Conservation (phyloP, 2,888 invertebrate genomes). For the Netelia virgata region DNA sequence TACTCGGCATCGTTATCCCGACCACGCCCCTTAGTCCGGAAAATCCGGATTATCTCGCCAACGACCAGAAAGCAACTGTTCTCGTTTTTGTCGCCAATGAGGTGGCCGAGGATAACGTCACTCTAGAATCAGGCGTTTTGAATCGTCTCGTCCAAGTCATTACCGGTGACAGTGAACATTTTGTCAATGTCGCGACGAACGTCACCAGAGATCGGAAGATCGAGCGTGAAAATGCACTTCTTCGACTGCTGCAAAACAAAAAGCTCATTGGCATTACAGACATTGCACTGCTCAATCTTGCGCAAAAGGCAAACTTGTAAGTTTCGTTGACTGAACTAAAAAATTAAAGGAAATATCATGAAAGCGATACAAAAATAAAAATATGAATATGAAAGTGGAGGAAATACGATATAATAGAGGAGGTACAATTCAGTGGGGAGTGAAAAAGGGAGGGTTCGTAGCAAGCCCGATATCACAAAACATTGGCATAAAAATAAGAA, state of each 20-base stretch:
- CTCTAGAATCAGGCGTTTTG: slow-evolving; percentile 77
- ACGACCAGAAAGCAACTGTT: slow-evolving; percentile 80
- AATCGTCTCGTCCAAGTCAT: slow-evolving; percentile 81
- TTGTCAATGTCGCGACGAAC: slow-evolving; percentile 17
- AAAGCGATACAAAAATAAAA: too few relatives aligned
- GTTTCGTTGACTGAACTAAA: slow-evolving; percentile 62
- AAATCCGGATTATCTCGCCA: slow-evolving; percentile 78
- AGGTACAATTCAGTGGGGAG: too few relatives aligned
- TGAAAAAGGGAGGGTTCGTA: too few relatives aligned
- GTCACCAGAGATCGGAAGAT: slow-evolving; percentile 76
- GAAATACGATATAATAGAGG: not conserved
- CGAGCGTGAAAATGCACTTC: slow-evolving; percentile 80
- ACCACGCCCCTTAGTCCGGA: slow-evolving; percentile 79
- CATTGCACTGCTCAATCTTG: slow-evolving; percentile 79
- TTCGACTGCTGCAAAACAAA: slow-evolving; percentile 79
- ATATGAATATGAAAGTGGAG: too few relatives aligned
- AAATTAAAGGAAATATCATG: too few relatives aligned
- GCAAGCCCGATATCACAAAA: too few relatives aligned
- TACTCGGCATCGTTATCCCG: slow-evolving; percentile 90
- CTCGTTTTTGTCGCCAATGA: slow-evolving; percentile 82
- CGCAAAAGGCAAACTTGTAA: slow-evolving; percentile 82
- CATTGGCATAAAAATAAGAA: too few relatives aligned
- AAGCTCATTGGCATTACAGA: slow-evolving; percentile 81
- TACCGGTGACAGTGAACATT: slow-evolving; percentile 72
- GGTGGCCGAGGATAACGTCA: slow-evolving; percentile 80